Evolutionary conservation across 1,140 invertebrate species (phyloP), one percentile per base, ranked within the genome.

Genomic region (Drosophila bipectinata): DNA sequence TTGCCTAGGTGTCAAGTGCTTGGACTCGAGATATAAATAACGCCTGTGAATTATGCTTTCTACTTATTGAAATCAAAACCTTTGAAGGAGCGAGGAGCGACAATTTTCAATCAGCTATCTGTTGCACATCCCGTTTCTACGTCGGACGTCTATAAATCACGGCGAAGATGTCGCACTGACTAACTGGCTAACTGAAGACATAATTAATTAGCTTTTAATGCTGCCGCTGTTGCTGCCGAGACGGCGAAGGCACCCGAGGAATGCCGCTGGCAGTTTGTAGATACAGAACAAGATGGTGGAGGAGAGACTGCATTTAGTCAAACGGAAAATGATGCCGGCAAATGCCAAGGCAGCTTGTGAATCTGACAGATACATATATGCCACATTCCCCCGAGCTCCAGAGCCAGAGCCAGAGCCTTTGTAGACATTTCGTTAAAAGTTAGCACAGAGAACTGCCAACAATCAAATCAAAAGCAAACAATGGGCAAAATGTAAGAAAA

Each of bases 131-230:
- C 49, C 1, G 10, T 39, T 12, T 72, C 37, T 6, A n/a, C 18
- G 18, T 21, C 30, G 47, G 41, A 57, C 41, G 56, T 34, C 26
- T 51, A 84, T 84, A 84, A 84, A 85, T 84, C 80, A 84, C 58
- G 28, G 54, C 41, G 24, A 48, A 55, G 53, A 71, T 79, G 64
- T 60, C 59, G 63, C 66, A 44, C 61, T 81, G 78, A 85, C 82
- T 85, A 67, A 77, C 74, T 59, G 63, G 68, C 79, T 72, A 84
- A 68, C 81, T 85, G 77, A 85, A 79, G 59, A 77, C 64, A 79
- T 88, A 88, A 88, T 88, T 88, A 88, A 88, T 88, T 88, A 82
- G 84, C 83, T 88, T 88, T 88, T 88, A 88, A 88, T 88, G 79
- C 83, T 68, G 37, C 14, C n/a, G 24, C 44, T 6, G 26, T 21